Percentiles rank a stretch among this genome's conserved stretches.
These are phyloP conservation scores for Cololabis saira DNA, from an alignment of 2,113 vertebrate species.

Conservation along the genomic window DNA sequence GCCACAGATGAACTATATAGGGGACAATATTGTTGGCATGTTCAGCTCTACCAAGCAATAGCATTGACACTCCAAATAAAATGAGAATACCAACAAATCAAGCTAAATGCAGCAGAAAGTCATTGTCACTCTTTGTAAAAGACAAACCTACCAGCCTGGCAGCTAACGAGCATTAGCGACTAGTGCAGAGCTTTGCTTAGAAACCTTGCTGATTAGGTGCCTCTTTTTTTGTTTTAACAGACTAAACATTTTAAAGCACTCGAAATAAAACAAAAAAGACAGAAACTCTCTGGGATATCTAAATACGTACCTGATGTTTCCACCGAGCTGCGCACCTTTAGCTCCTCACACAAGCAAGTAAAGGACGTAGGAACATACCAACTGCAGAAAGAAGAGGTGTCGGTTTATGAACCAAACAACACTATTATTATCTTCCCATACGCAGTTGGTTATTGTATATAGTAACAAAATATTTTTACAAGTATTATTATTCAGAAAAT, in stretches of 20 bases:
- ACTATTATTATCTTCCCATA: not conserved
- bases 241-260: fast-evolving
- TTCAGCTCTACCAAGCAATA: no score
- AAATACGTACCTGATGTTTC: constrained; percentile 50
- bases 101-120: no score
- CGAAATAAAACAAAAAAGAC: fast-evolving
- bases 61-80: no score
- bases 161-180: constrained; percentile 27
- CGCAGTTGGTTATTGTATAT: no score
- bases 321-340: constrained; percentile 43
- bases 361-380: constrained; percentile 78
- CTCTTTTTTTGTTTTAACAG: fast-evolving
- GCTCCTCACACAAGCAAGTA: constrained; percentile 22
- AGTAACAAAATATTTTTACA: no score
- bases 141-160: not conserved
- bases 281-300: fast-evolving
- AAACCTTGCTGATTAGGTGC: not conserved
- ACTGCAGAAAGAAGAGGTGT: not conserved
- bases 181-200: not conserved
- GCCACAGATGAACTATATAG: no score
- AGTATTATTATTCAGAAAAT: no score
- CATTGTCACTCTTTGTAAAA: no score
- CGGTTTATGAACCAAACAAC: not conserved
- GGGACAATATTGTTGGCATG: no score
- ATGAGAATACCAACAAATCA: no score